Evolutionary conservation across 2,797 vertebrate genomes (phyloP).

Genomic region (Amphiprion clarkii): DNA sequence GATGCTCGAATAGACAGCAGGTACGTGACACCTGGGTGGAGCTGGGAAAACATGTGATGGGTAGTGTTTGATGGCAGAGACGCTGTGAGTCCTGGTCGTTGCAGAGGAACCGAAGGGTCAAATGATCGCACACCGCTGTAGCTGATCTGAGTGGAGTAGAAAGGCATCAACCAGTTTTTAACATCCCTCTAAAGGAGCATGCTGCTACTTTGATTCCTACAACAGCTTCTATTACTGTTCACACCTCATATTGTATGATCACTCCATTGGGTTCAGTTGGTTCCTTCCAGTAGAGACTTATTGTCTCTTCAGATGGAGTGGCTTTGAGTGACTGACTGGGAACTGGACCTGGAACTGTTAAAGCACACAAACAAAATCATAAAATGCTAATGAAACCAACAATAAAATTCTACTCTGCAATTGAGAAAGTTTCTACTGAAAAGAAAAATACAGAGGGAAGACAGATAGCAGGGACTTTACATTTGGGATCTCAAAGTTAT

Average conservation of each 20-base stretch:
- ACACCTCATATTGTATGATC: slow-evolving; percentile 93
- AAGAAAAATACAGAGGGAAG: too few relatives aligned
- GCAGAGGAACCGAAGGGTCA: slow-evolving; percentile 94
- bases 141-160: slow-evolving; percentile 87
- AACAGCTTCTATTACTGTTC: background rate
- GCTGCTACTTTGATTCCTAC: background rate
- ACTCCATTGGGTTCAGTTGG: slow-evolving; percentile 96
- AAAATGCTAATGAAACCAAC: too few relatives aligned
- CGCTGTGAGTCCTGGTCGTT: slow-evolving; percentile 90
- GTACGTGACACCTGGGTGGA: slow-evolving; percentile 97
- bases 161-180: slow-evolving; percentile 3
- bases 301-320: slow-evolving; percentile 96
- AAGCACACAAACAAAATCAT: slow-evolving; percentile 13
- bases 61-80: slow-evolving; percentile 94
- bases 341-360: slow-evolving; percentile 93
- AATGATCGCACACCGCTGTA: slow-evolving; percentile 95
- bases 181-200: background rate
- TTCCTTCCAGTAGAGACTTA: slow-evolving; percentile 97
- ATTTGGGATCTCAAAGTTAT: too few relatives aligned
- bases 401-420: too few relatives aligned
- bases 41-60: slow-evolving; percentile 92
- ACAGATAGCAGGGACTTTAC: too few relatives aligned
- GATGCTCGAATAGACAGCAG: slow-evolving; percentile 95
- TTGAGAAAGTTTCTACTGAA: too few relatives aligned
- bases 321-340: slow-evolving; percentile 94